Conservation (phyloP, 2,888 invertebrate species). For the Liopterus haemorrhoidalis region DNA sequence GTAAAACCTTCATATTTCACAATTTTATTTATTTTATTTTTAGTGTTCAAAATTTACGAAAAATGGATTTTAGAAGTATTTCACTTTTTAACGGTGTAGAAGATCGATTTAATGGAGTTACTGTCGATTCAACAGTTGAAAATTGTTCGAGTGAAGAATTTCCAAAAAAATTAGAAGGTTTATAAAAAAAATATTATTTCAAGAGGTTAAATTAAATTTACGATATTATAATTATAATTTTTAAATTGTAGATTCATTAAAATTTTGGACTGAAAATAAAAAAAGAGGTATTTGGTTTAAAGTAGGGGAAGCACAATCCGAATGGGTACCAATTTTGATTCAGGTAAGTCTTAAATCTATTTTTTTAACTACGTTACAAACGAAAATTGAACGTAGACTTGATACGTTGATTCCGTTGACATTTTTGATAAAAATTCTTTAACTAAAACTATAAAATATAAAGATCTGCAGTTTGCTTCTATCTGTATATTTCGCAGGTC, state of each 20-base stretch:
- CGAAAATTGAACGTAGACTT: no score
- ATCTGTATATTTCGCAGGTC: slow-evolving; percentile 1
- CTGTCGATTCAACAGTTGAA: slow-evolving; percentile 60
- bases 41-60: no score
- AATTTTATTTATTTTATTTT: no score
- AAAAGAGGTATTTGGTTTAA: slow-evolving; percentile 77
- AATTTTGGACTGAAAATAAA: slow-evolving; percentile 58
- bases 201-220: slow-evolving; percentile 10
- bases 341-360: slow-evolving; percentile 58
- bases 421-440: slow-evolving; percentile 9
- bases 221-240: slow-evolving; percentile 14
- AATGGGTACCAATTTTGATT: slow-evolving; percentile 70
- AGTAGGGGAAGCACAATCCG: slow-evolving; percentile 61
- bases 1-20: no score
- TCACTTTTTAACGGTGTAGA: slow-evolving; percentile 49
- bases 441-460: slow-evolving; percentile 8
- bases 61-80: no score
- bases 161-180: slow-evolving; percentile 54
- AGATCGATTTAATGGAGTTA: slow-evolving; percentile 69
- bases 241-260: slow-evolving; percentile 58
- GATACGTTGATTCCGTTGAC: slow-evolving; percentile 9
- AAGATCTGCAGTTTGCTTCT: not conserved
- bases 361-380: no score
- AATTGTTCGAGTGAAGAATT: slow-evolving; percentile 51
- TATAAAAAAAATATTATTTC: slow-evolving; percentile 14